These are phyloP conservation scores for Mormyrops attenuatus DNA, from an alignment of 2,797 vertebrate species.

Conservation along the genomic window DNA sequence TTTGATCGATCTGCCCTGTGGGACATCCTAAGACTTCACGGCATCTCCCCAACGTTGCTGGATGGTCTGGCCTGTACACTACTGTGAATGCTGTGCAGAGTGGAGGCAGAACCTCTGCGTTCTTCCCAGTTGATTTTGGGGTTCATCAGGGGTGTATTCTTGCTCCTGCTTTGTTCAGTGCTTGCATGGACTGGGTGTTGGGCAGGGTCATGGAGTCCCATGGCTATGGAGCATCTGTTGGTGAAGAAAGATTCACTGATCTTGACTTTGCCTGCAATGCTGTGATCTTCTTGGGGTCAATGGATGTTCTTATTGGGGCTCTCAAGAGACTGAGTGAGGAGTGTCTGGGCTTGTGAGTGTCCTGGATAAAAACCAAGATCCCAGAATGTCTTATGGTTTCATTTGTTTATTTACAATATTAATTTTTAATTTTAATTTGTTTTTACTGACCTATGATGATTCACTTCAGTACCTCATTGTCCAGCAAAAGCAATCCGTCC, in stretches of 20 bases:
- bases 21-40: background rate
- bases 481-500: background rate
- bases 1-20: background rate
- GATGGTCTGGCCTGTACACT: background rate
- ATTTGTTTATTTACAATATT: background rate
- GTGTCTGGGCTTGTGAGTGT: background rate
- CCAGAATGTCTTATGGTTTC: background rate
- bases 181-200: background rate
- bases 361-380: background rate
- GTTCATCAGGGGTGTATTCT: background rate
- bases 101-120: background rate
- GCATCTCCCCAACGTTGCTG: background rate
- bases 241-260: background rate
- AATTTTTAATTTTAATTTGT: background rate
- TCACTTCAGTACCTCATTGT: background rate
- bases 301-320: background rate
- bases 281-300: background rate
- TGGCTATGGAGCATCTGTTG: background rate
- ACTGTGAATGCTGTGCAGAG: background rate
- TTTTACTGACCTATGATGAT: background rate
- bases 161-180: background rate
- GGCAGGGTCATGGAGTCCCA: background rate
- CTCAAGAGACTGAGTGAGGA: background rate
- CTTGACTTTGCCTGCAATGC: background rate
- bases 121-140: background rate